Percentiles rank a stretch among this genome's conserved stretches.
phyloP scores from a whole-genome alignment of 2,888 invertebrate species.

The Amblyjoppa fuscipennis region DNA sequence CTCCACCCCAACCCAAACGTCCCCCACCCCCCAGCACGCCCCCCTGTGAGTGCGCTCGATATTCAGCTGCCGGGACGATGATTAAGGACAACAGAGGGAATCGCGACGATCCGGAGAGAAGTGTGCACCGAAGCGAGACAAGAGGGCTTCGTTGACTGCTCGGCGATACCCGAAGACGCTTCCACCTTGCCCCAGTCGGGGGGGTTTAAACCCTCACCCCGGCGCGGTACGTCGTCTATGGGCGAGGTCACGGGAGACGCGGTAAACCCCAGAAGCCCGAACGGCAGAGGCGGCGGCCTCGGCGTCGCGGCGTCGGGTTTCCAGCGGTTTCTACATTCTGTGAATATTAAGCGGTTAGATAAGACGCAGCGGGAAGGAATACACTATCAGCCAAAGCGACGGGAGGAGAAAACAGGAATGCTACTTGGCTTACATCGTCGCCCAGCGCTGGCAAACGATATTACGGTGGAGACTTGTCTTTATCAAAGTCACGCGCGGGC shows the following conservation, averaged over 20 bases:
- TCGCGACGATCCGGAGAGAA: slow-evolving; percentile 14
- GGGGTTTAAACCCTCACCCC: slow-evolving; percentile 32
- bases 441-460: slow-evolving; percentile 3
- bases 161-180: slow-evolving; percentile 26
- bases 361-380: slow-evolving; percentile 32
- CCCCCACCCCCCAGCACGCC: no score
- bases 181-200: slow-evolving; percentile 5
- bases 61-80: slow-evolving; percentile 40
- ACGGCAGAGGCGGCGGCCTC: background rate
- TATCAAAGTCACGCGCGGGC: slow-evolving; percentile 32
- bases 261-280: slow-evolving; percentile 29
- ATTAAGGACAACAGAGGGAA: slow-evolving; percentile 27
- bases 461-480: slow-evolving; percentile 31
- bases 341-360: slow-evolving; percentile 60
- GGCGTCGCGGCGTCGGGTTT: slow-evolving; percentile 14
- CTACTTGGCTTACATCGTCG: slow-evolving; percentile 31
- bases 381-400: slow-evolving; percentile 5
- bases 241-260: slow-evolving; percentile 40
- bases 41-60: slow-evolving; percentile 52
- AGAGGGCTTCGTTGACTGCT: slow-evolving; percentile 39
- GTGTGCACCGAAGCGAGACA: slow-evolving; percentile 52
- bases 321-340: slow-evolving; percentile 35
- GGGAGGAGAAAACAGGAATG: slow-evolving; percentile 20
- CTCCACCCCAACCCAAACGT: no score
- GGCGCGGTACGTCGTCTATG: slow-evolving; percentile 36